phyloP scores from a whole-genome alignment of 2,888 invertebrate genomes.

The Tortricodes alternella region DNA sequence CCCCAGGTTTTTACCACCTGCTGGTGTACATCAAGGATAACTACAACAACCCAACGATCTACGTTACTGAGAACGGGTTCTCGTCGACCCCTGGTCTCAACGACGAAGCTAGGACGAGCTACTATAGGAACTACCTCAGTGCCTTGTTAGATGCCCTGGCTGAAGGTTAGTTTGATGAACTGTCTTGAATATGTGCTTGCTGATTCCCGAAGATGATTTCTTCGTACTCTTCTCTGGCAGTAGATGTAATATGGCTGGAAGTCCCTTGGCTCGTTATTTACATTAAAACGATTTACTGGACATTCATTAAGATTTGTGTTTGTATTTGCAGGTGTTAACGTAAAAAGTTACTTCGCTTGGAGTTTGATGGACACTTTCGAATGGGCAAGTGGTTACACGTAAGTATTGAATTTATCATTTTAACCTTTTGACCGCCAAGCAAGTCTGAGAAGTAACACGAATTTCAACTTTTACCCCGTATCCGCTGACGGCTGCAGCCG shows the following conservation, averaged over 20 bases:
- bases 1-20: slow-evolving; percentile 30
- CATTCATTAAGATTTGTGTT: background rate
- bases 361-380: slow-evolving; percentile 83
- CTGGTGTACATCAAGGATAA: slow-evolving; percentile 21
- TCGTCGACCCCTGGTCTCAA: slow-evolving; percentile 52
- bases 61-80: slow-evolving; percentile 76
- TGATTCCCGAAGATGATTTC: too few species aligned
- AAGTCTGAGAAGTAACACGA: background rate
- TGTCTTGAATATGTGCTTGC: background rate
- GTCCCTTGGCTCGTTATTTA: background rate
- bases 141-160: slow-evolving; percentile 52
- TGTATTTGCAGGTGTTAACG: slow-evolving; percentile 48
- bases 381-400: slow-evolving; percentile 75
- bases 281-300: too few species aligned
- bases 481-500: too few species aligned
- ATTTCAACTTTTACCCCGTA: background rate
- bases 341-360: slow-evolving; percentile 76
- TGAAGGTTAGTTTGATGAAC: slow-evolving; percentile 1
- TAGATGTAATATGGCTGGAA: background rate
- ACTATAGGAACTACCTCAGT: slow-evolving; percentile 50
- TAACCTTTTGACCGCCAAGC: background rate
- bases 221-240: too few species aligned
- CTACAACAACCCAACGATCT: slow-evolving; percentile 28
- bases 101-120: slow-evolving; percentile 54
- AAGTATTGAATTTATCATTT: slow-evolving; percentile 38